Percentiles rank a stretch among this genome's conserved stretches.
These are phyloP conservation scores for Antennarius striatus DNA, from an alignment of 2,113 vertebrate species.

Conservation along the genomic window DNA sequence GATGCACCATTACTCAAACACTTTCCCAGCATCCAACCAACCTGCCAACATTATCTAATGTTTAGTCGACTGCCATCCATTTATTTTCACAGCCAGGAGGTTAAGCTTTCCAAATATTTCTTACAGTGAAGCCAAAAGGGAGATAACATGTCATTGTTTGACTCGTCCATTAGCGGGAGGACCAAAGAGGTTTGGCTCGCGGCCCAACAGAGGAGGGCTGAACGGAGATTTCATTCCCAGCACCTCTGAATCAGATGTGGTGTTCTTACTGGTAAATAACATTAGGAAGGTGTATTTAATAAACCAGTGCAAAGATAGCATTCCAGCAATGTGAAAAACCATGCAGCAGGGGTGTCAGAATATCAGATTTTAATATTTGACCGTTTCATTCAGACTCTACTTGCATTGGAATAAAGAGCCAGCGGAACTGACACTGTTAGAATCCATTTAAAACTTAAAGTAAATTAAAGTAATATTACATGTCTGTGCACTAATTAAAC, in stretches of 20 bases:
- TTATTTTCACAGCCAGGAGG: conserved; percentile 5
- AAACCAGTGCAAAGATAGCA: no score
- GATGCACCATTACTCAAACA: not conserved
- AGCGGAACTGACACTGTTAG: no score
- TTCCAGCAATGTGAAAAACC: no score
- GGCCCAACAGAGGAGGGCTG: not conserved
- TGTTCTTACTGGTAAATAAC: not conserved
- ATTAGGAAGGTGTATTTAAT: no score
- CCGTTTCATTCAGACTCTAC: no score
- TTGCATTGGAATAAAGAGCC: no score
- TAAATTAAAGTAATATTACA: no score
- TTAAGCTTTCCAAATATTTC: conserved; percentile 19
- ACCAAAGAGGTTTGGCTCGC: not conserved
- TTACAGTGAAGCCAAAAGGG: not conserved
- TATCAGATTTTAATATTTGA: no score
- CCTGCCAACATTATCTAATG: conserved; percentile 17
- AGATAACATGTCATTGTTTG: not conserved
- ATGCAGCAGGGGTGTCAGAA: no score
- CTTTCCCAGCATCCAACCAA: conserved; percentile 14
- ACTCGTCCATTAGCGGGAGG: not conserved
- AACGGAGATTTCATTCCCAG: not conserved
- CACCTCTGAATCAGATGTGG: not conserved
- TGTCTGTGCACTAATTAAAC: no score
- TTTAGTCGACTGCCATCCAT: conserved; percentile 23
- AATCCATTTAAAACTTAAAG: no score